Base-by-base conservation (phyloP, 1,140 invertebrate species). In the Trichonephila inaurata region DNA sequence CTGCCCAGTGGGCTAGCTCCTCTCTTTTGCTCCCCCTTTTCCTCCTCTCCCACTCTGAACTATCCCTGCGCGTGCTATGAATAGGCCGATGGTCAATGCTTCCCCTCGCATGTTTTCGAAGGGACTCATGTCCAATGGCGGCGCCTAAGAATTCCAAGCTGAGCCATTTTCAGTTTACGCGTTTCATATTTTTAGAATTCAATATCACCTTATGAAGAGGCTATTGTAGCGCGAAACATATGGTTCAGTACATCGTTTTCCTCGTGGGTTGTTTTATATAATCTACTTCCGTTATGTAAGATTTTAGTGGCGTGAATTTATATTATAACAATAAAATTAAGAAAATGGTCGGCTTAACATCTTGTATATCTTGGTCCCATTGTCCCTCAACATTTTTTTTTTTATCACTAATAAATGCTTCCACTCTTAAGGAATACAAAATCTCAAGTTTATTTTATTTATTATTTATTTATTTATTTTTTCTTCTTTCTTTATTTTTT, bases 21-120 rank as follows among this genome's bases (percentile, higher is more conserved):
- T 82, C 91, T 64, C 83, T 87, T 92, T 89, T 69, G 64, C 81
- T 62, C 81, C 90, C 88, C 72, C 92, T 87, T 87, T 60, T 93
- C 86, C 86, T 51, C 64, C 77, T 33, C 28, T 1, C 82, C 66
- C 89, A 62, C 94, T 82, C 51, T 66, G 14, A 51, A 77, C 89
- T 89, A 66, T 58, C 83, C 89, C 82, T 89, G 86, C 89, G 95
- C 94, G 94, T 94, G 93, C 95, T 58, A 72, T 89, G 94, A 91
- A 90, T 66, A 90, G 88, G 83, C 64, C 92, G 91, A 64, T 89
- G 94, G 91, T 87, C 89, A 92, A 81, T 81, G 86, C 90, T 64
- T 92, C 64, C 64, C 69, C 72, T 40, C 51, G 77, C 90, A 91
- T 91, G 77, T 91, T 85, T 91, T 91, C 60, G 33, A 44, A 90